Conservation (phyloP, 2,888 invertebrate species). For the Hartigia nigra region DNA sequence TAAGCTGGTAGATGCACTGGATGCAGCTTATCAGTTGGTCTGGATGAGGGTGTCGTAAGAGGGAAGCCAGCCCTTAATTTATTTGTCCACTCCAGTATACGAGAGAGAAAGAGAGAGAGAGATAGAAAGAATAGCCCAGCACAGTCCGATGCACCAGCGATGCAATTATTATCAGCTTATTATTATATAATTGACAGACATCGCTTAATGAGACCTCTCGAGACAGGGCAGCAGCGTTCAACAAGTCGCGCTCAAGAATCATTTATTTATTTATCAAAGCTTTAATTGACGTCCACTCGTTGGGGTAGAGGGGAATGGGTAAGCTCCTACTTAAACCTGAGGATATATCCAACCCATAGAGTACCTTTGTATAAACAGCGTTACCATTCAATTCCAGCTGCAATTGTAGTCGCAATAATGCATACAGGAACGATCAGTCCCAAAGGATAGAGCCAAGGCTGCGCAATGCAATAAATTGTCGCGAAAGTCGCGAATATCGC, state of each 20-base stretch:
- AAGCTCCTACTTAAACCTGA: neutral
- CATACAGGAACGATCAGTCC: neutral
- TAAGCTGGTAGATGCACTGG: neutral
- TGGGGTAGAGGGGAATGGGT: neutral
- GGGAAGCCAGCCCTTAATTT: constrained; percentile 59
- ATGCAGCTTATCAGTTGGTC: constrained; percentile 20
- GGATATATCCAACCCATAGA: neutral
- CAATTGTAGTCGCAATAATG: neutral
- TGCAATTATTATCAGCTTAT: constrained; percentile 65
- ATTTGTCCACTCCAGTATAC: constrained; percentile 46
- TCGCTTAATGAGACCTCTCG: constrained; percentile 63
- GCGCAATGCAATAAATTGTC: neutral
- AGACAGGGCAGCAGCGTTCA: constrained; percentile 52
- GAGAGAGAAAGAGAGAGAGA: constrained; percentile 13
- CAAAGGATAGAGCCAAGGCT: neutral
- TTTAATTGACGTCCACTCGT: constrained; percentile 57
- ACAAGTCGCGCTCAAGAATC: constrained; percentile 39
- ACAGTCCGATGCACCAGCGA: constrained; percentile 55
- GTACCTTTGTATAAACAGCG: neutral
- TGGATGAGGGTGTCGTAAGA: constrained; percentile 48
- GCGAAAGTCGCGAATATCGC: neutral
- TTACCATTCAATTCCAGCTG: neutral
- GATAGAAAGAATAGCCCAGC: constrained; percentile 18
- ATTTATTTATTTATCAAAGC: constrained; percentile 57
- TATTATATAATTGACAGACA: constrained; percentile 63